Evolutionary conservation across 2,888 invertebrate genomes (phyloP).

Genomic region (Euzophera pinguis): DNA sequence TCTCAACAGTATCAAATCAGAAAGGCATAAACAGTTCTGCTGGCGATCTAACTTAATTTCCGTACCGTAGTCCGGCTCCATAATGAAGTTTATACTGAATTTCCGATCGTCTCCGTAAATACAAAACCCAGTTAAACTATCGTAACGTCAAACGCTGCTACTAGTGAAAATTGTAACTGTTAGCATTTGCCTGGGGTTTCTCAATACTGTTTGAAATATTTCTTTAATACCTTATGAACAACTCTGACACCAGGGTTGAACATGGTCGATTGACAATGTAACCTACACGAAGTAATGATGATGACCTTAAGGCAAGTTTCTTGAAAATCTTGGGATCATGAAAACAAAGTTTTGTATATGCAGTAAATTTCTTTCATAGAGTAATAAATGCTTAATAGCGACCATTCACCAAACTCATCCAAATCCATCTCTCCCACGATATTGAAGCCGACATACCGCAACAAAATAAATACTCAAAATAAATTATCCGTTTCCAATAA

Average conservation of each 20-base stretch:
- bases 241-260: too few relatives aligned
- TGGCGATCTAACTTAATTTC: constrained; percentile 52
- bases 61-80: constrained; percentile 45
- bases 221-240: too few relatives aligned
- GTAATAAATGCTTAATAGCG: constrained; percentile 29
- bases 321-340: too few relatives aligned
- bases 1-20: constrained; percentile 14
- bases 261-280: too few relatives aligned
- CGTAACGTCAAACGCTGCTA: too few relatives aligned
- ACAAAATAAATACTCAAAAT: constrained; percentile 73
- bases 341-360: too few relatives aligned
- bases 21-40: constrained; percentile 31
- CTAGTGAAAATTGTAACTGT: background rate
- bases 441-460: constrained; percentile 58
- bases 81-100: constrained; percentile 50
- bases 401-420: constrained; percentile 34
- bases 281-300: too few relatives aligned
- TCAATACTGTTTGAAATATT: too few relatives aligned
- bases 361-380: too few relatives aligned
- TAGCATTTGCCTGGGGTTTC: too few relatives aligned
- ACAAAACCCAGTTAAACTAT: constrained; percentile 18
- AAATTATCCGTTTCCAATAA: constrained; percentile 77
- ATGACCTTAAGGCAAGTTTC: too few relatives aligned
- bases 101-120: constrained; percentile 31
- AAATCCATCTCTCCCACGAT: constrained; percentile 51